phyloP scores from a whole-genome alignment of 2,797 vertebrate genomes.

The Sebastes hopkinsi region DNA sequence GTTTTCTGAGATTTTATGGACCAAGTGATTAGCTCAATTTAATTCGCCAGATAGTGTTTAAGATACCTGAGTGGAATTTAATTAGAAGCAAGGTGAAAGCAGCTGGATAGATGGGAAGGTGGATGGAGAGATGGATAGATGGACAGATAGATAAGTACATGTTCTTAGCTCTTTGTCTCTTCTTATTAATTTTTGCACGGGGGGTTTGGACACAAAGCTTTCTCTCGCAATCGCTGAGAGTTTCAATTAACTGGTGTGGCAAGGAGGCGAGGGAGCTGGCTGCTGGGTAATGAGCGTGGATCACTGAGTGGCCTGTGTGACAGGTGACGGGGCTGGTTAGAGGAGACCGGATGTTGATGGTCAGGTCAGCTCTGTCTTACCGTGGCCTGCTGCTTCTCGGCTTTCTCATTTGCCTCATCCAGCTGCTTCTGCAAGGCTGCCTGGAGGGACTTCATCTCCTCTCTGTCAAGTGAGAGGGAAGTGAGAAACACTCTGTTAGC shows the following conservation, averaged over 20 bases:
- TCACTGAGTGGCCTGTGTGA: slow-evolving; percentile 58
- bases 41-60: background rate
- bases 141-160: slow-evolving; percentile 10
- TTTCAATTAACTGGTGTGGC: slow-evolving; percentile 55
- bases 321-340: slow-evolving; percentile 68
- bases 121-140: background rate
- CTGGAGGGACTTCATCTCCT: slow-evolving; percentile 98
- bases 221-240: slow-evolving; percentile 18
- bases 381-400: slow-evolving; percentile 96
- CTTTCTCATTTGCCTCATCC: slow-evolving; percentile 93
- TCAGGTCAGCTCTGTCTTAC: slow-evolving; percentile 82
- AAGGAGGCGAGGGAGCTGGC: slow-evolving; percentile 31
- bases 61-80: slow-evolving; percentile 4
- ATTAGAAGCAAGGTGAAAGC: slow-evolving; percentile 2
- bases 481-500: slow-evolving; percentile 70
- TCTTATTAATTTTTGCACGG: slow-evolving; percentile 10
- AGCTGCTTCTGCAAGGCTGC: slow-evolving; percentile 95
- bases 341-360: slow-evolving; percentile 46
- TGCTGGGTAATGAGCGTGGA: slow-evolving; percentile 63
- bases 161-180: slow-evolving; percentile 5
- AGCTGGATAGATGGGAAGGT: background rate
- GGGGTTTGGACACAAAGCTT: slow-evolving; percentile 6
- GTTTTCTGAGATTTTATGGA: background rate
- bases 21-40: background rate
- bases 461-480: slow-evolving; percentile 83